Conservation (phyloP, 2,888 invertebrate genomes). For the Ditula angustiorana region DNA sequence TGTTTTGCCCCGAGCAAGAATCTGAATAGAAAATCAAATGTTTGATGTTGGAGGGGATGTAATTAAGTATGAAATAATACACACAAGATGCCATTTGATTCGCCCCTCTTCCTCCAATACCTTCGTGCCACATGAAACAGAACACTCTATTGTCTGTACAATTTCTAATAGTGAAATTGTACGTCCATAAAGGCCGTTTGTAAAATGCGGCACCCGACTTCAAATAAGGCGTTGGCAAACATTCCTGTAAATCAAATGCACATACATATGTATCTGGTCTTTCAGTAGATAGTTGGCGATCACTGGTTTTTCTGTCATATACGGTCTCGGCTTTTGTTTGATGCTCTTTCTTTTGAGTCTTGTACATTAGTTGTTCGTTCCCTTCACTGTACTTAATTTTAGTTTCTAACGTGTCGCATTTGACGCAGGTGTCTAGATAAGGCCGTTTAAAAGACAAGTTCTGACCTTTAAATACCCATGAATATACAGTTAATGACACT, state of each 20-base stretch:
- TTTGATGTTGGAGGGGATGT: too few relatives aligned
- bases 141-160: slow-evolving; percentile 39
- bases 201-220: slow-evolving; percentile 44
- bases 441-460: too few relatives aligned
- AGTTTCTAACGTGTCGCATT: too few relatives aligned
- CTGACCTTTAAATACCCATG: too few relatives aligned
- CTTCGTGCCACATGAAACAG: slow-evolving; percentile 48
- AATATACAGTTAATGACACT: too few relatives aligned
- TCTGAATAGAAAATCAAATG: slow-evolving; percentile 28
- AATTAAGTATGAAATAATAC: slow-evolving; percentile 42
- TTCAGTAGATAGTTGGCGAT: background rate
- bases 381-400: too few relatives aligned
- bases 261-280: slow-evolving; percentile 11
- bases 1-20: slow-evolving; percentile 28
- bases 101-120: slow-evolving; percentile 44
- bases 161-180: slow-evolving; percentile 45
- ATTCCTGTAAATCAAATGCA: slow-evolving; percentile 46
- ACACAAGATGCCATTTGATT: slow-evolving; percentile 50
- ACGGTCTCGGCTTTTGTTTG: background rate
- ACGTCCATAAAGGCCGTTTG: slow-evolving; percentile 46
- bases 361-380: background rate
- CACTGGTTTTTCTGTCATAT: background rate
- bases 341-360: background rate
- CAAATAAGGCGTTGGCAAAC: slow-evolving; percentile 44
- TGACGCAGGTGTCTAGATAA: too few relatives aligned